These are phyloP conservation scores for Anas platyrhynchos DNA, from an alignment of 2,113 vertebrate species.

Conservation along the genomic window DNA sequence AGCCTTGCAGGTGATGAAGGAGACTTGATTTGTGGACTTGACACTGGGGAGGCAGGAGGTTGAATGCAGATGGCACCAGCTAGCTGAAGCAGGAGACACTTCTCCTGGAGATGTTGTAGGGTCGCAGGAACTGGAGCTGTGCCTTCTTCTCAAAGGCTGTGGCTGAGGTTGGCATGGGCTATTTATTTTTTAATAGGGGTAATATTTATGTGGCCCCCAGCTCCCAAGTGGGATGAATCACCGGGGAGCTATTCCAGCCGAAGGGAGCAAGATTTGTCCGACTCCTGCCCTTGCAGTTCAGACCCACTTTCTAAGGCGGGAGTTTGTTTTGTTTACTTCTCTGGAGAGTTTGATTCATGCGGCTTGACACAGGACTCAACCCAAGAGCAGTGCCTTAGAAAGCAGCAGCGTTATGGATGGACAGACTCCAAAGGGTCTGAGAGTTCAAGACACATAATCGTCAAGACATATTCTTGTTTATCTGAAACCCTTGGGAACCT, in stretches of 20 bases:
- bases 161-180: neutral
- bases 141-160: neutral
- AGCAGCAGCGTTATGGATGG: neutral
- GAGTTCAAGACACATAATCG: neutral
- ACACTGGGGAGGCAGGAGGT: neutral
- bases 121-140: neutral
- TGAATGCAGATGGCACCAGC: neutral
- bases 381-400: constrained; percentile 28
- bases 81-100: neutral
- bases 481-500: constrained; percentile 18
- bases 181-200: neutral
- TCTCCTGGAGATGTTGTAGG: neutral
- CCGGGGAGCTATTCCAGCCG: neutral
- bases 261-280: neutral
- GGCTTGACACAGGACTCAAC: neutral
- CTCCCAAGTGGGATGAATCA: neutral
- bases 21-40: neutral
- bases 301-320: neutral
- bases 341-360: constrained; percentile 11
- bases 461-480: constrained; percentile 7
- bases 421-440: constrained; percentile 15
- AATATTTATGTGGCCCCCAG: neutral
- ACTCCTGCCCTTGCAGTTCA: neutral
- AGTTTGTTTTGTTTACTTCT: constrained; percentile 12
- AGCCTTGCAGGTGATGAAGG: neutral